Evolutionary conservation across 2,888 invertebrate species (phyloP), one percentile per base, ranked within the genome.

Genomic region (Cyrtodaria siliqua): DNA sequence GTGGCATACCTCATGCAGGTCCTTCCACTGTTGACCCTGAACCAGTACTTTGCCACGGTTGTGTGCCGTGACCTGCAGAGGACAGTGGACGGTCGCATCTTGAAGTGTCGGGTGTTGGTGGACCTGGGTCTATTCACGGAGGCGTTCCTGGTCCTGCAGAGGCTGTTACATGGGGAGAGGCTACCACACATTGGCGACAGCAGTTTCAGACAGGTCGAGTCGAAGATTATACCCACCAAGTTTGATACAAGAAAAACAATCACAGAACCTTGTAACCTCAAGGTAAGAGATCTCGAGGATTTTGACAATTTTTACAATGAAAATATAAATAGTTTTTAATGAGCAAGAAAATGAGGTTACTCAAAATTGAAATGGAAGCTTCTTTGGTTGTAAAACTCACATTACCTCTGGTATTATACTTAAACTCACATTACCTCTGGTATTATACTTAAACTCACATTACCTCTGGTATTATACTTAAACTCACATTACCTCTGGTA

Each of bases 41-140:
- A 92, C 77, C 90, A 90, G 76, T 92, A 92, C 83, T 86, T 93
- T 56, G 86, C 91, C 9, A 90, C 90, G n/a, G 90, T 87, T 77
- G 87, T 92, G 20, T 91, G 91, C 64, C 90, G 92, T 29, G 92
- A 93, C 83, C 85, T 93, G 4, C 90, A 90, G 81, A 85, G 91
- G 47, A 83, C 89, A 9, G 92, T 92, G n/a, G 90, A 91, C 61
- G 89, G 91, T 26, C 87, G 93, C 26, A 90, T 92, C 29, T 86
- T 92, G 49, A 90, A 88, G 73, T 86, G 90, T 4, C 82, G 87
- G 4, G 88, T 91, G 1, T 86, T 92, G 29, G 91, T 91, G 12
- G 91, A 92, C 70, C 89, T 92, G 9, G 86, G 87, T 4, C 85
- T 92, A 50, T 91, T 87, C 80, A 76, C 86, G 4, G 92, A 92